Conservation (phyloP, 2,797 vertebrate genomes). For the Enteromius thamalakanensis region DNA sequence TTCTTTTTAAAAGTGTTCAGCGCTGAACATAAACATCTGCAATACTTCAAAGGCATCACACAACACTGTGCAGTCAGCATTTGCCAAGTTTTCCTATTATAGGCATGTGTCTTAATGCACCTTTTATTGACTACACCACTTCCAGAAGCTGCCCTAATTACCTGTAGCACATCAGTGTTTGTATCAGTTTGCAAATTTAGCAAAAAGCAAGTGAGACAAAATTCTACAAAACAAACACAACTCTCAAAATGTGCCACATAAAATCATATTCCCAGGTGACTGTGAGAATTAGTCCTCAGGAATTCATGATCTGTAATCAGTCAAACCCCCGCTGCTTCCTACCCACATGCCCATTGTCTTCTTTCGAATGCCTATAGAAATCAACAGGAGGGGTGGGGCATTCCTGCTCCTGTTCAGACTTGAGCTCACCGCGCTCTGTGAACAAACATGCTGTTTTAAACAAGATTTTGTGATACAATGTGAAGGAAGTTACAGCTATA, state of each 20-base stretch:
- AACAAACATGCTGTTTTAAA: conserved; percentile 32
- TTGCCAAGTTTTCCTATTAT: conserved; percentile 60
- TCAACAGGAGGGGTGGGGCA: conserved; percentile 66
- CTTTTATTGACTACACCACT: background rate
- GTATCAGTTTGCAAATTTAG: background rate
- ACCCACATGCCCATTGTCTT: conserved; percentile 67
- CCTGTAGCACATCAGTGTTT: background rate
- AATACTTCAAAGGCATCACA: background rate
- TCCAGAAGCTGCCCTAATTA: conserved; percentile 4
- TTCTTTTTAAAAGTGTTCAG: background rate
- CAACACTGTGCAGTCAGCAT: conserved; percentile 30
- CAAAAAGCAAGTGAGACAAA: background rate
- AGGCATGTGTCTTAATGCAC: conserved; percentile 54
- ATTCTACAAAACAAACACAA: background rate
- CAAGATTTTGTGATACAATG: conserved; percentile 8
- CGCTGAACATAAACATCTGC: background rate
- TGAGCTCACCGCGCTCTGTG: conserved; percentile 22
- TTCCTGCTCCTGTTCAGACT: conserved; percentile 63
- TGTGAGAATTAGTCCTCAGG: conserved; percentile 63
- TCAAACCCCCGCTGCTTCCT: conserved; percentile 27
- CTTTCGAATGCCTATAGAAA: conserved; percentile 73
- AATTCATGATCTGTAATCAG: conserved; percentile 63
- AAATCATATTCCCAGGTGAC: conserved; percentile 71
- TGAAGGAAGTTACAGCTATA: conserved; percentile 6
- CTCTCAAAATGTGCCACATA: conserved; percentile 64